Base-by-base conservation (phyloP, 2,113 vertebrate species). In the Pelmatolapia mariae region DNA sequence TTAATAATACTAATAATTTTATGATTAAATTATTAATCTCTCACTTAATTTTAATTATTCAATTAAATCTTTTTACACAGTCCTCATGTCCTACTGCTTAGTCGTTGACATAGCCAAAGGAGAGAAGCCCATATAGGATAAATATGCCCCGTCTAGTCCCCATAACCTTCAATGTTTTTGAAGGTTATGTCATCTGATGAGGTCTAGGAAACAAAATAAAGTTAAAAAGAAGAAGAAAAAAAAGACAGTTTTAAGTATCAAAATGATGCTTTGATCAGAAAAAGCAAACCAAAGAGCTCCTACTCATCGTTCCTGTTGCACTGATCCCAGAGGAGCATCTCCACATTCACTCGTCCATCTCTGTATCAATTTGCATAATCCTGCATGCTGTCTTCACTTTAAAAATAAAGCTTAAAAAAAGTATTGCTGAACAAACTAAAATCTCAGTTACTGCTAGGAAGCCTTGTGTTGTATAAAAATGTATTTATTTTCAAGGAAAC, bases 401-500 rank as follows among this genome's bases (percentile, higher is more conserved):
- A 5, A 24, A 38, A 40, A 40, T 38, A 38, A 68, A 43, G 5
- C 36, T 22, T 40, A 24, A 43, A 71, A 38, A 40, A 40, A 43
- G 2, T 4, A 8, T 8, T 15, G 36, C 5, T 68, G 36, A 68
- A 68, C 19, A 68, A 68, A 8, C 36, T 71, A 59, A 31, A 71
- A 24, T 73, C 15, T 29, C 24, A 76, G 13, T 47, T 76, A 76
- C 16, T 47, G 24, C 24, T 29, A 18, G 22, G 63, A 81, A 53
- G 11, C 85, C 24, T 16, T 5, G n/a, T 82, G 36, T 95, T 82
- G 31, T 96, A 95, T 90, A 95, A 96, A 95, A 96, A 95, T 89
- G 87, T 63, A 92, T 96, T 96, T 96, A 96, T 95, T 95, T 95
- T 92, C 87, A 94, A 94, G 94, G 94, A 94, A 95, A 94, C 94